Evolutionary conservation across 37 sponge, comb jelly and placozoan genomes (phyloP).

Genomic region (Geodia barretti): DNA sequence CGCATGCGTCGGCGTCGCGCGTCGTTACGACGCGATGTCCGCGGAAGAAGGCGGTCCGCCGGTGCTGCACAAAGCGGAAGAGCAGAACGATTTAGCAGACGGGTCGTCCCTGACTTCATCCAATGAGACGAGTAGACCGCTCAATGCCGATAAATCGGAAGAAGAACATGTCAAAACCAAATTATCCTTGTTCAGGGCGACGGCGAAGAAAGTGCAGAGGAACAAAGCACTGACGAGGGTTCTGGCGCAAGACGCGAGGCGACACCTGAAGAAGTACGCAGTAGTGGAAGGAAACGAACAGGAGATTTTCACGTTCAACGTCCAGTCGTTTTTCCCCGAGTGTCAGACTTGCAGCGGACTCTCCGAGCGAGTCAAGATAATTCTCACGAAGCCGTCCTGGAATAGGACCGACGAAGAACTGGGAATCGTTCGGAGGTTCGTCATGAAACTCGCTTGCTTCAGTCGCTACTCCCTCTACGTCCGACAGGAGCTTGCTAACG

Average conservation of each 20-base stretch:
- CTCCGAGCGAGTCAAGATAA: slow-evolving; percentile 44
- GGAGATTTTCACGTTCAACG: slow-evolving; percentile 47
- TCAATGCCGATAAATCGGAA: no score
- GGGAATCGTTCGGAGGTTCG: slow-evolving; percentile 24
- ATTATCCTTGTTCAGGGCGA: slow-evolving; percentile 44
- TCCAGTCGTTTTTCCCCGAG: slow-evolving; percentile 50
- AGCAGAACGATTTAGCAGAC: no score
- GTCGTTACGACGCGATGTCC: no score
- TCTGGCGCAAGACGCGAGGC: slow-evolving; percentile 33
- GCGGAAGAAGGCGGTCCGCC: no score
- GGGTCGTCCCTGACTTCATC: no score
- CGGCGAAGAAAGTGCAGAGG: slow-evolving; percentile 43
- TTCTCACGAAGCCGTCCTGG: slow-evolving; percentile 61
- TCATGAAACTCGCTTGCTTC: slow-evolving; percentile 63
- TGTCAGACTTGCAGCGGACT: slow-evolving; percentile 28
- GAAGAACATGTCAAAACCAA: no score
- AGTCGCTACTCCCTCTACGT: slow-evolving; percentile 66
- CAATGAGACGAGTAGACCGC: no score
- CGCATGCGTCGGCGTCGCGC: no score
- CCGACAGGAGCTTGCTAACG: slow-evolving; percentile 57
- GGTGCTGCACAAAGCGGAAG: no score
- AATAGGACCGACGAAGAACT: slow-evolving; percentile 56
- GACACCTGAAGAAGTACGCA: slow-evolving; percentile 35
- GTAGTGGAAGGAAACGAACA: background rate
- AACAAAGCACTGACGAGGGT: slow-evolving; percentile 39